Percentiles rank a stretch among this genome's conserved stretches.
Evolutionary conservation across 2,797 vertebrate genomes (phyloP).

Genomic region (Sebastes goodei): DNA sequence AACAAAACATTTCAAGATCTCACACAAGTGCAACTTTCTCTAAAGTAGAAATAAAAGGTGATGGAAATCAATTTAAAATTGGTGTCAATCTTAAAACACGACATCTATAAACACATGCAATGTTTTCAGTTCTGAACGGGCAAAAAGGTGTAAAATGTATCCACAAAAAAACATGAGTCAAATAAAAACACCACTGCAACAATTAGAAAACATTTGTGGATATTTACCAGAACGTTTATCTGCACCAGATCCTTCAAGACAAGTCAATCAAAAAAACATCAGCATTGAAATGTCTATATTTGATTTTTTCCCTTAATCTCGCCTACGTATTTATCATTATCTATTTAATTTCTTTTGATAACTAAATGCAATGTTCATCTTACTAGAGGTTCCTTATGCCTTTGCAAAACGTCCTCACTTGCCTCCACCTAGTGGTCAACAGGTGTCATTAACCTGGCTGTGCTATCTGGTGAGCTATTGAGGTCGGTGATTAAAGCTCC

Average conservation of each 20-base stretch:
- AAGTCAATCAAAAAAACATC: conserved; percentile 60
- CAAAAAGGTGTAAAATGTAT: neutral
- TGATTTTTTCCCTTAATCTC: neutral
- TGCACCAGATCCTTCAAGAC: conserved; percentile 72
- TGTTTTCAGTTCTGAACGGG: neutral
- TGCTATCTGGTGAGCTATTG: neutral
- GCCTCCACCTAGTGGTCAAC: conserved; percentile 67
- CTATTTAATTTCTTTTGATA: neutral
- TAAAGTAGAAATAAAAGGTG: neutral
- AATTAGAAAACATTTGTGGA: conserved; percentile 3
- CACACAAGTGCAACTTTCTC: neutral
- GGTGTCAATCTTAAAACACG: neutral
- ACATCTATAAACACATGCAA: conserved; percentile 33
- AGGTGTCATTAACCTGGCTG: neutral
- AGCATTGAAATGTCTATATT: neutral
- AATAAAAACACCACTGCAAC: conserved; percentile 27
- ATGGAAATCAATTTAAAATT: neutral
- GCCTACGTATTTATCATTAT: neutral
- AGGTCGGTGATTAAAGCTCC: neutral
- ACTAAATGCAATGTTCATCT: neutral
- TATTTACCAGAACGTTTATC: conserved; percentile 74
- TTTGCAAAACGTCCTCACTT: conserved; percentile 1
- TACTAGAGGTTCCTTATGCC: neutral
- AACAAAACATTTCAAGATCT: neutral
- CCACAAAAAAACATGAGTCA: neutral